These are phyloP conservation scores for Onychorhynchus coronatus DNA, from an alignment of 2,113 vertebrate genomes.

Conservation along the genomic window DNA sequence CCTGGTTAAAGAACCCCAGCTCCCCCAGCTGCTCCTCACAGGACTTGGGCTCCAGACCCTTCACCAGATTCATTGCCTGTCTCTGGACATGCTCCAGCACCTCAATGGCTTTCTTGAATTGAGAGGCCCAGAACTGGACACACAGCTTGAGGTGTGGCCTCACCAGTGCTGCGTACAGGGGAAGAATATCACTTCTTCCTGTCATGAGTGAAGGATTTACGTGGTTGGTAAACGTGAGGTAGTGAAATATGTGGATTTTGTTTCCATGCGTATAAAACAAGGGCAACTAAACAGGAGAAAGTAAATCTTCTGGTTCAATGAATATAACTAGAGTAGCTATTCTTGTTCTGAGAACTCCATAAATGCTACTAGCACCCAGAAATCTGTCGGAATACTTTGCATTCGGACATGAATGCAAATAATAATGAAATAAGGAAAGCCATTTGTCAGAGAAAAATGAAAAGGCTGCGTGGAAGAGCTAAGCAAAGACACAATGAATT, in stretches of 20 bases:
- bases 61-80: not conserved
- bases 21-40: not conserved
- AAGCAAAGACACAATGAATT: not conserved
- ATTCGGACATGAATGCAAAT: not conserved
- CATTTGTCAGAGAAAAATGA: not conserved
- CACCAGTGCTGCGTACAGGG: not conserved
- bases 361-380: not conserved
- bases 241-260: not conserved
- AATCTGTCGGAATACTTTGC: not conserved
- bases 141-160: not conserved
- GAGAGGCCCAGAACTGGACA: not conserved
- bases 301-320: not conserved
- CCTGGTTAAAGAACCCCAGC: not conserved
- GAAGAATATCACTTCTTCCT: not conserved
- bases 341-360: not conserved
- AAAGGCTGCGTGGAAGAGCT: not conserved
- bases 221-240: not conserved
- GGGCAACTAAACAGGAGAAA: not conserved
- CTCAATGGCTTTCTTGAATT: not conserved
- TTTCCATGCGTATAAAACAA: not conserved
- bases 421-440: no score
- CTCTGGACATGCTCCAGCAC: not conserved
- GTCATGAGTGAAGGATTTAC: not conserved
- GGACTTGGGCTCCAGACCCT: not conserved
- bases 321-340: not conserved